Conservation (phyloP, 2,113 vertebrate species). For the Paramormyrops kingsleyae region DNA sequence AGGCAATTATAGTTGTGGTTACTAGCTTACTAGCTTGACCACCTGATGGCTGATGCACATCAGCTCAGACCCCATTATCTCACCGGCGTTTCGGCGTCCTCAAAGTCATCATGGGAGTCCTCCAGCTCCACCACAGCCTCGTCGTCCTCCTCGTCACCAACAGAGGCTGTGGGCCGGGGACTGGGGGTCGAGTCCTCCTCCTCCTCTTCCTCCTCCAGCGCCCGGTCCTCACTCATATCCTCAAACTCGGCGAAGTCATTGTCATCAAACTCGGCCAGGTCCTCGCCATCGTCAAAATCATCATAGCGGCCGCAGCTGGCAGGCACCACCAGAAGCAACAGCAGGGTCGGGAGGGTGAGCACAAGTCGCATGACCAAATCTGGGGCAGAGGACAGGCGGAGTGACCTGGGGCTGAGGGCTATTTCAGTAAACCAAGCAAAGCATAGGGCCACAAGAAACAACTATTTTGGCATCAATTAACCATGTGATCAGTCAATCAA, state of each 20-base stretch:
- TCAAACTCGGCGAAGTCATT: slow-evolving; percentile 98
- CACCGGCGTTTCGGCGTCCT: slow-evolving; percentile 79
- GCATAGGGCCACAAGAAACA: background rate
- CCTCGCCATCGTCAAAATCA: slow-evolving; percentile 91
- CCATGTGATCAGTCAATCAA: background rate
- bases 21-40: background rate
- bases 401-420: background rate
- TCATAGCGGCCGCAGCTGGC: slow-evolving; percentile 66
- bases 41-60: background rate
- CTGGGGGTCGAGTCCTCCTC: slow-evolving; percentile 55
- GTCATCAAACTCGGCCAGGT: slow-evolving; percentile 89
- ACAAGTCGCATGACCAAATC: slow-evolving; percentile 46
- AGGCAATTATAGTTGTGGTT: background rate
- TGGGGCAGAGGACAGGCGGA: slow-evolving; percentile 10
- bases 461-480: background rate
- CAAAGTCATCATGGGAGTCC: slow-evolving; percentile 88
- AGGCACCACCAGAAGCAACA: slow-evolving; percentile 46
- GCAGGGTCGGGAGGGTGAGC: background rate
- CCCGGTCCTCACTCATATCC: slow-evolving; percentile 73
- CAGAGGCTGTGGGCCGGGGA: slow-evolving; percentile 41
- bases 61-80: background rate
- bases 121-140: slow-evolving; percentile 91
- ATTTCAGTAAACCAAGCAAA: background rate
- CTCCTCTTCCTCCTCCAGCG: slow-evolving; percentile 54
- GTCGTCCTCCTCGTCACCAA: slow-evolving; percentile 65